These are phyloP conservation scores for Ligdia adustata DNA, from an alignment of 2,888 invertebrate species.

Conservation along the genomic window DNA sequence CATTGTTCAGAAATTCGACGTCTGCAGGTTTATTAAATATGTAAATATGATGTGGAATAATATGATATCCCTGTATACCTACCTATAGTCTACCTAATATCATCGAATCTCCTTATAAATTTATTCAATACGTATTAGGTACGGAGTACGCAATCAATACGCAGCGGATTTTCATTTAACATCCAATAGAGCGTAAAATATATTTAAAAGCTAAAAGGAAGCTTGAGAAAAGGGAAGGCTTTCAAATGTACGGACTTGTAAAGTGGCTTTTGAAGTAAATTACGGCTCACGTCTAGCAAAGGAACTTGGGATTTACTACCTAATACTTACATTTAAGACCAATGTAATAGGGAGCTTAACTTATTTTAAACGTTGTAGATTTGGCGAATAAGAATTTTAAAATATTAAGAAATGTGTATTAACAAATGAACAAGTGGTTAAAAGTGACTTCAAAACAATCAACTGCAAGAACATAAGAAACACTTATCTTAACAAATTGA, in stretches of 20 bases:
- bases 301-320: background rate
- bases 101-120: conserved; percentile 18
- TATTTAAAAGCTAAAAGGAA: conserved; percentile 60
- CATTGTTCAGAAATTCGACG: no score
- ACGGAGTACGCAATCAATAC: conserved; percentile 30
- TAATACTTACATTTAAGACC: no score
- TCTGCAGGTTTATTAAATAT: no score
- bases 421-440: no score
- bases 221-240: conserved; percentile 38
- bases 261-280: conserved; percentile 4
- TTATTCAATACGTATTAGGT: conserved; percentile 15
- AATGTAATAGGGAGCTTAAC: no score
- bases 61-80: conserved; percentile 2
- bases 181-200: conserved; percentile 45
- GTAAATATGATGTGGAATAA: no score
- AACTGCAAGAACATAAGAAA: no score
- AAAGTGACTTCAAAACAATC: no score
- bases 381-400: no score
- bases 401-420: no score
- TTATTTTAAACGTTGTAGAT: no score
- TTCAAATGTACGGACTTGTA: conserved; percentile 4
- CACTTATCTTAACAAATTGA: no score
- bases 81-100: conserved; percentile 1
- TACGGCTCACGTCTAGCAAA: background rate
- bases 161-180: conserved; percentile 42